phyloP scores from a whole-genome alignment of 2,888 invertebrate genomes.

The Leucania comma region DNA sequence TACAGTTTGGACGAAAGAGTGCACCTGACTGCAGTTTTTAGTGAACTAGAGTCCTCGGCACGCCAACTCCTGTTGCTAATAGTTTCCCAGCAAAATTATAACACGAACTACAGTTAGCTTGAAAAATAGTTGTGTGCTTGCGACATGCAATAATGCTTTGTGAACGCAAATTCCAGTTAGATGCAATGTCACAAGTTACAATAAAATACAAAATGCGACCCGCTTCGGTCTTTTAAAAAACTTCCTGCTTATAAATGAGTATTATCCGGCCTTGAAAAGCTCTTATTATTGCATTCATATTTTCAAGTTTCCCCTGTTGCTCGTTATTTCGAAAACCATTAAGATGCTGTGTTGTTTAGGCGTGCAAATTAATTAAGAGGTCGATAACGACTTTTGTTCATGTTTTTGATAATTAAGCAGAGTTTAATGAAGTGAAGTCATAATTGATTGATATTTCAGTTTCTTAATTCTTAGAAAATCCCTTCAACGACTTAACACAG shows the following conservation, averaged over 20 bases:
- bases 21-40: conserved; percentile 9
- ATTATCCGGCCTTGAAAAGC: conserved; percentile 24
- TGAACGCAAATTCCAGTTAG: conserved; percentile 36
- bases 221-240: background rate
- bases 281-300: conserved; percentile 31
- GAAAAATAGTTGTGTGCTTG: conserved; percentile 46
- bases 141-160: conserved; percentile 46
- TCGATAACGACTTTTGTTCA: conserved; percentile 1
- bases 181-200: conserved; percentile 22
- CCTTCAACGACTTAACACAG: background rate
- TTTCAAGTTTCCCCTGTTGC: conserved; percentile 18
- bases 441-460: conserved; percentile 15
- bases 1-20: background rate
- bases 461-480: conserved; percentile 5
- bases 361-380: conserved; percentile 30
- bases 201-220: conserved; percentile 30
- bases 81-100: conserved; percentile 46
- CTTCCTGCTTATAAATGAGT: conserved; percentile 15
- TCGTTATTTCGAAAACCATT: conserved; percentile 49
- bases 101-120: conserved; percentile 38
- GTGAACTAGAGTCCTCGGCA: conserved; percentile 27
- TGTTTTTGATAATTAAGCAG: conserved; percentile 11
- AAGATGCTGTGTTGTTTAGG: conserved; percentile 26
- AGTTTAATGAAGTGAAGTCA: background rate
- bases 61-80: conserved; percentile 39